Evolutionary conservation across 2,888 invertebrate genomes (phyloP), one percentile per base, ranked within the genome.

Genomic region (Cinara cedri): DNA sequence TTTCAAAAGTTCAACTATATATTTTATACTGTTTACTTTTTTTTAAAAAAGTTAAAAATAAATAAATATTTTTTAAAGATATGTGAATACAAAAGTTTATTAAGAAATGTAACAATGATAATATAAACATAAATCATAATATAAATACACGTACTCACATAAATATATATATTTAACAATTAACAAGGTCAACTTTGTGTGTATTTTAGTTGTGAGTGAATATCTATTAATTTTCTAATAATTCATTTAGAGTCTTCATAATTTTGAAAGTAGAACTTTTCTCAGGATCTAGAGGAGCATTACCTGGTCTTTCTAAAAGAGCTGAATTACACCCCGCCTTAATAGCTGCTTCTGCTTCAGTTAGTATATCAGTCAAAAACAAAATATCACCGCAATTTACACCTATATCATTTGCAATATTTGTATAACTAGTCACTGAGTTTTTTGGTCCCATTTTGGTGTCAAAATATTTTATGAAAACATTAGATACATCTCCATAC

Each of bases 301-400:
- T 82, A 26, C 81, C 81, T 16, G 81, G 81, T 26, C 81, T 76
- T n/a, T 51, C 65, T 2, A 78, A 68, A 21, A 82, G 57, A 68
- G 54, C 10, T 14, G 78, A 76, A 63, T 42, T 49, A 55, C 81
- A 82, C 13, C 81, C 81, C 14, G 81, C 81, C 6, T 68, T 55
- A 11, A 63, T 4, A 60, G 81, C 81, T 54, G 81, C 81, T 57
- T 82, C 72, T 3, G 81, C 78, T 62, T 82, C 96, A 89, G 90
- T 90, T 3, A 90, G 87, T 83, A 93, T 88, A 86, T 98, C 97
- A 60, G 96, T 97, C 16, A 97, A 88, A 86, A 96, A 98, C 19
- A 97, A 85, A 66, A 96, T 89, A 81, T 93, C 90, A 11, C 90
- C 89, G 19, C 92, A 86, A 54, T 88, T 87, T 81, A 88, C 87